phyloP scores from a whole-genome alignment of 2,113 vertebrate species.

The Ptilonorhynchus violaceus region DNA sequence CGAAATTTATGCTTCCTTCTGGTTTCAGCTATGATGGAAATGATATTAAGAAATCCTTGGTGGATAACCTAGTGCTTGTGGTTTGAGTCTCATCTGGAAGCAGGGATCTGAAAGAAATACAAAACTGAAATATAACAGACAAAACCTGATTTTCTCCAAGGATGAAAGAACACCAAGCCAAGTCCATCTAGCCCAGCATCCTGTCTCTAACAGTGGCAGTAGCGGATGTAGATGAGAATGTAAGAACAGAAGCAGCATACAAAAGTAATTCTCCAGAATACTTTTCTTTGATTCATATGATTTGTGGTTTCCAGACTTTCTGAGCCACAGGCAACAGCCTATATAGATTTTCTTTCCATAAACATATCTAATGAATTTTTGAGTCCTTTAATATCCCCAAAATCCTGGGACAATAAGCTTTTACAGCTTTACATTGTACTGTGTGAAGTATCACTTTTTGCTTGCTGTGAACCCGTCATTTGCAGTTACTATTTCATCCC shows the following conservation, averaged over 20 bases:
- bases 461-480: not conserved
- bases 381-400: not conserved
- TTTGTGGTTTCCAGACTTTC: not conserved
- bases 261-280: not conserved
- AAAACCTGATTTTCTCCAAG: not conserved
- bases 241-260: not conserved
- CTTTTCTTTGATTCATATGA: not conserved
- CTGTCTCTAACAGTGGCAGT: not conserved
- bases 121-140: not conserved
- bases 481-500: not conserved
- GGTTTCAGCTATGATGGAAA: conserved; percentile 20
- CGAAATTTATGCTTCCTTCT: not conserved
- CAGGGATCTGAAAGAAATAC: not conserved
- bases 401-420: not conserved
- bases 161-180: not conserved
- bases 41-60: conserved; percentile 33
- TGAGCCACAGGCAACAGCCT: not conserved
- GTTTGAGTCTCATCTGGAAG: not conserved
- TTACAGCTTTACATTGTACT: not conserved
- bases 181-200: not conserved
- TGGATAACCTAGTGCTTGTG: conserved; percentile 16
- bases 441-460: not conserved
- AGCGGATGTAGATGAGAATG: not conserved
- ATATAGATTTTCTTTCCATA: not conserved
- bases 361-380: not conserved